Evolutionary conservation across 2,113 vertebrate genomes (phyloP), one percentile per base, ranked within the genome.

Genomic region (Pteruthius melanotis): DNA sequence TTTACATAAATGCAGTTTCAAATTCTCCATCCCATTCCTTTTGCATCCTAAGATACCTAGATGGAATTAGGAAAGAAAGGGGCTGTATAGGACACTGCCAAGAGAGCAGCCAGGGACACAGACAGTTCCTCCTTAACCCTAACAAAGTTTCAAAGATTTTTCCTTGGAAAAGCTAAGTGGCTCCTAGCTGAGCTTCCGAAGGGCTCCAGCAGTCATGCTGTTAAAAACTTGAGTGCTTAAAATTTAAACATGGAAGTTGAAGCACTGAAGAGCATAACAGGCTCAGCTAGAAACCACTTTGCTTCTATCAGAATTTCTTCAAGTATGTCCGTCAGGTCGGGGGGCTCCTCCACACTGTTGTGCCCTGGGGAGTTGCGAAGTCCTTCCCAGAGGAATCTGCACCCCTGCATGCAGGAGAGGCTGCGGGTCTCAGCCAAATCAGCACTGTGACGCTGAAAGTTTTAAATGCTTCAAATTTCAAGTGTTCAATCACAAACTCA

Each of bases 231-330:
- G 23, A 90, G 28, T 59, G 63, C 76, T 89, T 92, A 64, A 92
- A 87, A 87, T 77, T 89, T 83, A 94, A 88, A 83, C 15, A 3
- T 54, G 39, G 61, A 93, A 87, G 65, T 4, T 56, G 82, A 95
- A 92, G 80, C 81, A 74, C 28, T 83, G 63, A 90, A 91, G 26
- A 95, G 56, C 13, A 3, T 71, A 93, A 93, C 21, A 92, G 70
- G 22, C 77, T 94, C 88, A 89, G 77, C 47, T 87, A 96, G 83
- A 94, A 92, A 64, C 44, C 56, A 88, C 83, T 94, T 87, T 39
- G 45, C 24, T 75, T 81, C 56, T 77, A 78, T 50, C 28, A 54
- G 44, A 83, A 68, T 83, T 80, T 87, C 71, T 86, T 88, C 11
- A 1, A 85, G 8, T 30, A 91, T 44, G 37, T 50, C 49, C 5